These are phyloP conservation scores for Zaprionus lachaisei DNA, from an alignment of 1,140 invertebrate species.

Conservation along the genomic window DNA sequence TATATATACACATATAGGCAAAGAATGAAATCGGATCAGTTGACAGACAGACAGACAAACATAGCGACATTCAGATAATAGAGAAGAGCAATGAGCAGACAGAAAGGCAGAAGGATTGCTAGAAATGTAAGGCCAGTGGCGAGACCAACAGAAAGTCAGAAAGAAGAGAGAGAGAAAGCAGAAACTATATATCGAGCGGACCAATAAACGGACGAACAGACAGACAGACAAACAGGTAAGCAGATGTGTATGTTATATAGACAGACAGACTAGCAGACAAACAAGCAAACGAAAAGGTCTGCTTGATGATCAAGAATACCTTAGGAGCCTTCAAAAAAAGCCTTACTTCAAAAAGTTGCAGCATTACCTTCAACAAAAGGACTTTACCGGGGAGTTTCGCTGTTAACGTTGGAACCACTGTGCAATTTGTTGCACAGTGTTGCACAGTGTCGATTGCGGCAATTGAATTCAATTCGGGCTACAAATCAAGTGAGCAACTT, in stretches of 20 bases:
- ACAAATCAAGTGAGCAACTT: conserved; percentile 83
- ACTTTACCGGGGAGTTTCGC: neutral
- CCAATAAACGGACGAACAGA: neutral
- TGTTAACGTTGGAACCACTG: conserved; percentile 21
- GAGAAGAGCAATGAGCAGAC: neutral
- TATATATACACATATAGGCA: neutral
- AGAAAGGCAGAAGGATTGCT: neutral
- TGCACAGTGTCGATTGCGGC: conserved; percentile 62
- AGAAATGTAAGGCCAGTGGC: too few species aligned
- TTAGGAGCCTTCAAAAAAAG: too few species aligned
- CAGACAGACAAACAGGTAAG: neutral
- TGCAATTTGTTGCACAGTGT: conserved; percentile 71
- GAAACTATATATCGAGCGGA: too few species aligned
- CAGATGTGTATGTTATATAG: neutral
- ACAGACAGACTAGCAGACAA: neutral
- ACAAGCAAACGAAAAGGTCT: neutral
- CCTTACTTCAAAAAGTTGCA: neutral
- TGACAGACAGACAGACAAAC: neutral
- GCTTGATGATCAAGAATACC: neutral
- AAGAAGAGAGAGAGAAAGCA: too few species aligned
- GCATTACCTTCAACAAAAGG: neutral
- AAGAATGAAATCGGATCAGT: neutral
- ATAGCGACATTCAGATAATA: neutral
- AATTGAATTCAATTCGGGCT: conserved; percentile 82
- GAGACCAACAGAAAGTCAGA: too few species aligned